Percentiles rank a stretch among this genome's conserved stretches.
phyloP scores from a whole-genome alignment of 2,888 invertebrate species.

The Zootermopsis nevadensis region DNA sequence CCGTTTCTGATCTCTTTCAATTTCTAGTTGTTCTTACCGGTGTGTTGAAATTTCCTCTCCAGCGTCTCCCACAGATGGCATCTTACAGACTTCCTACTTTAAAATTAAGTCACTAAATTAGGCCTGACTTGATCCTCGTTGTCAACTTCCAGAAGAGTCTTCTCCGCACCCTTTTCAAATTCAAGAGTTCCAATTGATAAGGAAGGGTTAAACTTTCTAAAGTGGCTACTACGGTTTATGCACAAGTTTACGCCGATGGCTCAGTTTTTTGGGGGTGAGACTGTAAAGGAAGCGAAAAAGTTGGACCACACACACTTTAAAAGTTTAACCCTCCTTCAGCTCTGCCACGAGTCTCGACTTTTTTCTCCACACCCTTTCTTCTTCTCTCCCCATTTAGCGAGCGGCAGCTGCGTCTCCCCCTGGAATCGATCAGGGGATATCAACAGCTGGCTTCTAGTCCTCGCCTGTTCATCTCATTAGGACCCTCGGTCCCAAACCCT shows the following conservation, averaged over 20 bases:
- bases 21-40: slow-evolving; percentile 12
- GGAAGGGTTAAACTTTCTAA: neutral
- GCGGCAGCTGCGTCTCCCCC: slow-evolving; percentile 43
- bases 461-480: slow-evolving; percentile 49
- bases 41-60: slow-evolving; percentile 9
- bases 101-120: slow-evolving; percentile 33
- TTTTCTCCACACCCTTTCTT: slow-evolving; percentile 16
- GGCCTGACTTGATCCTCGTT: neutral
- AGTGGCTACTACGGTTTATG: neutral
- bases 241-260: neutral
- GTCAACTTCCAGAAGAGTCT: neutral
- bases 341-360: slow-evolving; percentile 31
- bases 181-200: neutral
- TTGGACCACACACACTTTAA: slow-evolving; percentile 18
- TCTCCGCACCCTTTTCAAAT: neutral
- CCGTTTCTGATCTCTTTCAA: slow-evolving; percentile 22
- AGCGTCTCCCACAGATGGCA: neutral
- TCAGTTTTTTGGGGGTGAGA: neutral
- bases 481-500: slow-evolving; percentile 27
- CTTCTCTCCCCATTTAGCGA: slow-evolving; percentile 45
- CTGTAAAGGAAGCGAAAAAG: neutral
- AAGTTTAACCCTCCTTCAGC: slow-evolving; percentile 28
- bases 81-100: slow-evolving; percentile 4
- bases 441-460: slow-evolving; percentile 45
- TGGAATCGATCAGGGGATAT: slow-evolving; percentile 48